Evolutionary conservation across 2,113 vertebrate species (phyloP), one percentile per base, ranked within the genome.

Genomic region (Ctenodactylus gundi): DNA sequence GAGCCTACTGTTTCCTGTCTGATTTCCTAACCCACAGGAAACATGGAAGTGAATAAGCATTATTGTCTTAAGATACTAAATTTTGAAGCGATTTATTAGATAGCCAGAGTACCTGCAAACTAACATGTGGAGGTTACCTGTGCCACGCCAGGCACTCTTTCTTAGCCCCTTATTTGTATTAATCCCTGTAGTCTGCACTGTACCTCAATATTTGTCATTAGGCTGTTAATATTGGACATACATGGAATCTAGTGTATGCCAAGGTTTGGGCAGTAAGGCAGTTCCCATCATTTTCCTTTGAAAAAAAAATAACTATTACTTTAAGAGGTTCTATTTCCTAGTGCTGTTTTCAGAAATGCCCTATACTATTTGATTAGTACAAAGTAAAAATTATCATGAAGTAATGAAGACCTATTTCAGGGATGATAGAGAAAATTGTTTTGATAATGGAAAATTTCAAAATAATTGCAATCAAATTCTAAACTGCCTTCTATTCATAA

Each of bases 251-350:
- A 67, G 94, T 85, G 88, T 65, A 68, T 94, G 73, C 64, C 44
- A 87, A 72, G 21, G 41, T 72, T 85, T 49, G 21, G 21, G 92
- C 67, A 82, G 29, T 88, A 75, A 91, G 67, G 39, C n/a, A 81
- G 51, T 44, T 93, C 14, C 25, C 17, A 85, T 88, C 3, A 17
- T 64, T 88, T 23, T 78, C 53, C 39, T 10, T 73, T 73, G 36
- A 75, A 39, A 88, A 67, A n/a, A 95, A 95, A 95, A 75, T 62
- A 85, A 39, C 60, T 49, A 57, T 83, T 68, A 78, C 25, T 88
- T 85, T 90, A 95, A 77, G 53, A 86, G 49, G 41, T 58, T 91
- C 39, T 25, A 60, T 64, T 93, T 93, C 46, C 82, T 60, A 90
- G 6, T 44, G 17, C 60, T 82, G 4, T 77, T 93, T 44, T 23